phyloP scores from a whole-genome alignment of 1,140 invertebrate genomes.

The Dendroctonus valens region DNA sequence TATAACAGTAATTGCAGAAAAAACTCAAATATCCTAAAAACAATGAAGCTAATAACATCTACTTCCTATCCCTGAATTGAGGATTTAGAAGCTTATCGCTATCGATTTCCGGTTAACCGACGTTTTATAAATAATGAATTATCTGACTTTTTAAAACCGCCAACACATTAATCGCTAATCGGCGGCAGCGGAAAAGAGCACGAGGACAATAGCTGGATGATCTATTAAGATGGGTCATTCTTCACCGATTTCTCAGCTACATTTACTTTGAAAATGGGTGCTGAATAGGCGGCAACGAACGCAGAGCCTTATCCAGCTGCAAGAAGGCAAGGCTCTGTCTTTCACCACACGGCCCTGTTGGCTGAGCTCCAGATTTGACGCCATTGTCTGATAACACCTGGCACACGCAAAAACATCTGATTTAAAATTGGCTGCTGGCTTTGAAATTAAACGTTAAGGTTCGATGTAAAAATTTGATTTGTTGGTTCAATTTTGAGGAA shows the following conservation, averaged over 20 bases:
- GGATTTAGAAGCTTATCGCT: too few relatives aligned
- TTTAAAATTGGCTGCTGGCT: too few relatives aligned
- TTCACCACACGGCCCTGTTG: slow-evolving; percentile 26
- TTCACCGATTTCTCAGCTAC: slow-evolving; percentile 52
- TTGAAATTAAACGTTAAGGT: too few relatives aligned
- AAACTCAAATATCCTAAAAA: too few relatives aligned
- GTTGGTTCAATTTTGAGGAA: too few relatives aligned
- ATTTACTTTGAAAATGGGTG: slow-evolving; percentile 50
- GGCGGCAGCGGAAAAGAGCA: slow-evolving; percentile 35
- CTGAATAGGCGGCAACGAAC: slow-evolving; percentile 34
- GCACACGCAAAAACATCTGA: neutral
- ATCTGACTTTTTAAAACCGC: slow-evolving; percentile 38
- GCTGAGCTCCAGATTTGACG: slow-evolving; percentile 14
- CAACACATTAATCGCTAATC: slow-evolving; percentile 52
- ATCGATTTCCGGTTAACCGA: too few relatives aligned
- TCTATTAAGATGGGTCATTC: slow-evolving; percentile 51
- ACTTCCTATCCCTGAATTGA: too few relatives aligned
- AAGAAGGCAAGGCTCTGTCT: slow-evolving; percentile 28
- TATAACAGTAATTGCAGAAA: too few relatives aligned
- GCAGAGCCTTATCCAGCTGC: slow-evolving; percentile 20
- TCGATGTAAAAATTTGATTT: too few relatives aligned
- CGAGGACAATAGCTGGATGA: slow-evolving; percentile 47
- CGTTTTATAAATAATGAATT: slow-evolving; percentile 39
- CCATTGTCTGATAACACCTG: slow-evolving; percentile 2
- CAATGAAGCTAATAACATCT: too few relatives aligned